These are phyloP conservation scores for Nothoprocta pentlandii DNA, from an alignment of 2,113 vertebrate species.

Conservation along the genomic window DNA sequence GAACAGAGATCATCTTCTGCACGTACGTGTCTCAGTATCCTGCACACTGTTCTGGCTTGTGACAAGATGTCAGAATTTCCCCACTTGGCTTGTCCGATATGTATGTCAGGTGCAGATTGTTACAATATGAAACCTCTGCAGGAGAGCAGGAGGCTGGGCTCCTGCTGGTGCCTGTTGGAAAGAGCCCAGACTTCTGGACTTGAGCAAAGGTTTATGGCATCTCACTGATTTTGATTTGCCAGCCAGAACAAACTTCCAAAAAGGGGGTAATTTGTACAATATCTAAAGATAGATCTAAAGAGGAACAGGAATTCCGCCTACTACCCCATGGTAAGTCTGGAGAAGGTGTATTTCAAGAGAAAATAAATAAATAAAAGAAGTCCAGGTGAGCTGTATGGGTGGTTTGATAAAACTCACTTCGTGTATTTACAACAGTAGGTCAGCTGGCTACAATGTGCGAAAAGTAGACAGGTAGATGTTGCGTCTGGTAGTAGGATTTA, in stretches of 20 bases:
- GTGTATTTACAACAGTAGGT: neutral
- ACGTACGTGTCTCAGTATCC: neutral
- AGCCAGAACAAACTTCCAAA: neutral
- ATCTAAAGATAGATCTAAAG: neutral
- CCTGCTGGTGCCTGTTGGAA: neutral
- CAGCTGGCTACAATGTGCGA: neutral
- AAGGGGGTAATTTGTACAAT: neutral
- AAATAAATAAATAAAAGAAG: neutral
- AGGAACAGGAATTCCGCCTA: neutral
- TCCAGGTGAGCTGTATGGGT: neutral
- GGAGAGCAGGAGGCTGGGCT: neutral
- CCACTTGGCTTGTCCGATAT: neutral
- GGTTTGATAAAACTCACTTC: neutral
- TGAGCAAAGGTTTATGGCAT: neutral
- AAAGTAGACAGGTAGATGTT: constrained; percentile 13
- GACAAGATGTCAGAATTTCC: neutral
- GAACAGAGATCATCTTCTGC: neutral
- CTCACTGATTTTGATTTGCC: neutral
- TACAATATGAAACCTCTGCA: neutral
- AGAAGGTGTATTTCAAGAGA: neutral
- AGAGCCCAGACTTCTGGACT: neutral
- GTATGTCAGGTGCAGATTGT: neutral
- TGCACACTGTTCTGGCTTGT: neutral
- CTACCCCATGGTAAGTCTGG: neutral
- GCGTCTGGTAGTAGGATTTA: constrained; percentile 4